A percentile compares a stretch with the other conserved stretches of the same genome.
Conservation (phyloP, 2,797 vertebrate genomes). For the Peromyscus nudipes region DNA sequence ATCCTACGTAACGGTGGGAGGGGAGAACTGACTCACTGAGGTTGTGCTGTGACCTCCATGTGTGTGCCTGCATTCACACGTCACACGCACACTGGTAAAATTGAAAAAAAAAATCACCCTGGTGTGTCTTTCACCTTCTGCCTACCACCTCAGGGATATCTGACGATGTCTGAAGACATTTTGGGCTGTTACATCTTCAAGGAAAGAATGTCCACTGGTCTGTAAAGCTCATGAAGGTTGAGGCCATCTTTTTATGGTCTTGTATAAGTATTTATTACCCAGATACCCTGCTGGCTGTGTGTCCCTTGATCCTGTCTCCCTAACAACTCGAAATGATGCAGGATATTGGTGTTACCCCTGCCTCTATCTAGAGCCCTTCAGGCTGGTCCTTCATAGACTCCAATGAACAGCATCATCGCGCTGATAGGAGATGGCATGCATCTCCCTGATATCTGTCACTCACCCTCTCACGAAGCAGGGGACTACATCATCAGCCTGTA, state of each 20-base stretch:
- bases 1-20: background rate
- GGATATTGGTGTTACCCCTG: rapidly evolving
- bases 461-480: constrained; percentile 98
- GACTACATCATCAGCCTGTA: constrained; percentile 94
- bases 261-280: rapidly evolving
- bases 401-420: rapidly evolving
- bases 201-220: background rate
- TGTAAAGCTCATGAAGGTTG: background rate
- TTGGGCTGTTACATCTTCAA: background rate
- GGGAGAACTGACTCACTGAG: background rate
- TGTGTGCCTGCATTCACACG: background rate
- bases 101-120: background rate
- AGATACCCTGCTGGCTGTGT: background rate
- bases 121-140: background rate
- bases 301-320: background rate
- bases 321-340: background rate
- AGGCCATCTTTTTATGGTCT: background rate
- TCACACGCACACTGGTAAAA: background rate
- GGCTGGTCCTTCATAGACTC: background rate
- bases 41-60: background rate
- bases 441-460: constrained; percentile 73
- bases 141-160: background rate
- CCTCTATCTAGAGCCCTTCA: rapidly evolving
- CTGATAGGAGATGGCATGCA: rapidly evolving
- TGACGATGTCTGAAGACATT: background rate